phyloP scores from a whole-genome alignment of 2,113 vertebrate species.

The Chaenogobius annularis region DNA sequence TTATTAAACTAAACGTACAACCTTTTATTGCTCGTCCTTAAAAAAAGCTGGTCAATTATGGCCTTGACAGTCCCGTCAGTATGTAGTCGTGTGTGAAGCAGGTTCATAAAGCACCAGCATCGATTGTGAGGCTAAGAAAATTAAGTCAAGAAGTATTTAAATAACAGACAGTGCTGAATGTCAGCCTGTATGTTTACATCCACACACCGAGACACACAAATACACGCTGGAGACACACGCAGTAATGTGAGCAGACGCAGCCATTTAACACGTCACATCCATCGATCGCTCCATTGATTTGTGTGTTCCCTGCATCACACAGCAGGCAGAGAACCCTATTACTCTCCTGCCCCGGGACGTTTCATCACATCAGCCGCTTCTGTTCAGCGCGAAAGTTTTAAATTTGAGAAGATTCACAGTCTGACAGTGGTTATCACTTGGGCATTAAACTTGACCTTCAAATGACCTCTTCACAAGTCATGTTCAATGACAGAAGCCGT shows the following conservation, averaged over 20 bases:
- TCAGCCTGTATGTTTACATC: slow-evolving; percentile 2
- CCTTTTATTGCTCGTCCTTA: not conserved
- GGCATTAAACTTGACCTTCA: not conserved
- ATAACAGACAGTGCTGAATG: slow-evolving; percentile 13
- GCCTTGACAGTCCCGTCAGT: not conserved
- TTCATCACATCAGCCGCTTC: slow-evolving; percentile 34
- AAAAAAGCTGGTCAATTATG: not conserved
- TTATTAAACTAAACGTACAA: not conserved
- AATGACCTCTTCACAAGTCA: not conserved
- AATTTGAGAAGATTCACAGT: not conserved
- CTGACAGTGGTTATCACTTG: not conserved
- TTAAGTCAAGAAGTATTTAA: slow-evolving; percentile 6
- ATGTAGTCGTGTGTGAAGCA: not conserved
- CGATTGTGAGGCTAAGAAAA: not conserved
- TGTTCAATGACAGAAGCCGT: not conserved
- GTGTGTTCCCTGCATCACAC: slow-evolving; percentile 35
- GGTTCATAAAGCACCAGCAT: not conserved
- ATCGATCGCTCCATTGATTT: slow-evolving; percentile 49
- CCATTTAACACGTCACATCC: slow-evolving; percentile 43
- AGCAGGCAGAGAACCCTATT: slow-evolving; percentile 34
- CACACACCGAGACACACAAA: not conserved
- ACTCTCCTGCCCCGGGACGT: slow-evolving; percentile 28
- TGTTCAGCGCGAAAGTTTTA: slow-evolving; percentile 1
- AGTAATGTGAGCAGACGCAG: slow-evolving; percentile 20
- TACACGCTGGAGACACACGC: not conserved